These are phyloP conservation scores for Muraenolepis orangiensis DNA, from an alignment of 2,797 vertebrate species.

Conservation along the genomic window DNA sequence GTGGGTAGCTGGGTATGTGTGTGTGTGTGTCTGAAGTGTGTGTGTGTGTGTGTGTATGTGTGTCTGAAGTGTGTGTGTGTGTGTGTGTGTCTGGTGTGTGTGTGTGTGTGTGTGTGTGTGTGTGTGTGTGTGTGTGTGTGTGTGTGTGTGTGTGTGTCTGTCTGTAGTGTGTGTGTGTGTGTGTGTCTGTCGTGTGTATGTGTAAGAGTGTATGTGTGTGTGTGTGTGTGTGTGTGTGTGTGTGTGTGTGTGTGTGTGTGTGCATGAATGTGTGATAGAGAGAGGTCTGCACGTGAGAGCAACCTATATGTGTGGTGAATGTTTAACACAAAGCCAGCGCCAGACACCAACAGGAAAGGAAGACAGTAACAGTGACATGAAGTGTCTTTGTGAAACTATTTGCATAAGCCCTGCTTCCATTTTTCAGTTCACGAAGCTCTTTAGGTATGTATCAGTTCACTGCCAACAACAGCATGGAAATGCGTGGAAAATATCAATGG, in stretches of 20 bases:
- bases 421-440: no score
- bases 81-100: background rate
- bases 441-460: no score
- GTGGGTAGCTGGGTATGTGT: no score
- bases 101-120: background rate
- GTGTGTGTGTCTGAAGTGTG: no score
- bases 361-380: no score
- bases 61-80: background rate
- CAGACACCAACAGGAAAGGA: no score
- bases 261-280: background rate
- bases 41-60: background rate
- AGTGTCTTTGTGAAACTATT: no score
- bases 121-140: background rate
- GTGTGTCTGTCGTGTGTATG: background rate
- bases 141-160: background rate
- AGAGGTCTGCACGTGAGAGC: background rate
- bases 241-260: background rate
- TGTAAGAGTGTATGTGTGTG: slow-evolving; percentile 5
- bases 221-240: background rate
- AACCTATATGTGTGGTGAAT: background rate
- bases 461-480: no score
- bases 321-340: no score
- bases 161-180: background rate
- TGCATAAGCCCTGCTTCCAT: no score
- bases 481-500: no score